These are phyloP conservation scores for Melolontha melolontha DNA, from an alignment of 2,888 invertebrate genomes.

Conservation along the genomic window DNA sequence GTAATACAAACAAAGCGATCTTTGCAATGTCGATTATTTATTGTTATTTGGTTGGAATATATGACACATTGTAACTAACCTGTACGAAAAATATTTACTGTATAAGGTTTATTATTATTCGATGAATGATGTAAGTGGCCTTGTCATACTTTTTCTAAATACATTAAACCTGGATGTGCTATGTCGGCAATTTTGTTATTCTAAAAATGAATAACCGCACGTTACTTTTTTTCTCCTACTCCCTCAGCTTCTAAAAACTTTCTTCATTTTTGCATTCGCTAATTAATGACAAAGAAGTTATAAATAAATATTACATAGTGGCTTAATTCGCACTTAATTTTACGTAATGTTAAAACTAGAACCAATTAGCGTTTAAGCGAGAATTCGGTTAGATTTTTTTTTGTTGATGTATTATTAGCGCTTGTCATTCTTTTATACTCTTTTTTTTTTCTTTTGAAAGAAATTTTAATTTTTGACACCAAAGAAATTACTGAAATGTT, in stretches of 20 bases:
- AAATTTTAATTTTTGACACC: too few relatives aligned
- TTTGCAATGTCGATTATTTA: too few relatives aligned
- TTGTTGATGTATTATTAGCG: too few relatives aligned
- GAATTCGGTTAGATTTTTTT: too few relatives aligned
- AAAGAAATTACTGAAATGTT: too few relatives aligned
- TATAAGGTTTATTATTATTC: conserved; percentile 47
- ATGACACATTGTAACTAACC: too few relatives aligned
- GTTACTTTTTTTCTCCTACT: background rate
- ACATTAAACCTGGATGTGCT: conserved; percentile 12
- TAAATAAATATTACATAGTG: conserved; percentile 10
- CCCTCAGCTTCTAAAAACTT: background rate
- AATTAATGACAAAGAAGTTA: conserved; percentile 1
- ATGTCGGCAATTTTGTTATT: background rate
- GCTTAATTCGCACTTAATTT: conserved; percentile 14
- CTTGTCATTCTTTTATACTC: too few relatives aligned
- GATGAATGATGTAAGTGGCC: conserved; percentile 50
- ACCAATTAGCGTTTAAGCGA: too few relatives aligned
- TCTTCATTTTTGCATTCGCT: conserved; percentile 1
- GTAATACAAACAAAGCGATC: too few relatives aligned
- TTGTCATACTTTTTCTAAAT: conserved; percentile 50
- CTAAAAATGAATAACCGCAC: background rate
- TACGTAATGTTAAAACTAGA: background rate
- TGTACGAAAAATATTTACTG: conserved; percentile 19
- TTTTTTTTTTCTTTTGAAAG: too few relatives aligned
- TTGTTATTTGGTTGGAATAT: too few relatives aligned